These are phyloP conservation scores for Pelvicachromis taeniatus DNA, from an alignment of 2,113 vertebrate species.

Conservation along the genomic window DNA sequence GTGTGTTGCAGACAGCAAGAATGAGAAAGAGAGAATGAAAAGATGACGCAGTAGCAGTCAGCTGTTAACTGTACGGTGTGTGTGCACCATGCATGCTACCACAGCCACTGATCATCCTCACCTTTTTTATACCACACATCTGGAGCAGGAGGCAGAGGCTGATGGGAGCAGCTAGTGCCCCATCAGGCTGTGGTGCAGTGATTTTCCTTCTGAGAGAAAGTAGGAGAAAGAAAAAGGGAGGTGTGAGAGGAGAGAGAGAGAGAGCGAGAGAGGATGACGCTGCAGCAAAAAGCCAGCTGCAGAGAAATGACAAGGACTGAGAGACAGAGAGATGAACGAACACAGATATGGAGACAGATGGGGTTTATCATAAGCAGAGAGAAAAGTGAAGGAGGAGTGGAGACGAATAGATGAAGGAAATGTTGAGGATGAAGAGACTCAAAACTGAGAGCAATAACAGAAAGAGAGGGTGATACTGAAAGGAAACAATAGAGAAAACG, in stretches of 20 bases:
- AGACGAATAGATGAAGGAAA: accelerated
- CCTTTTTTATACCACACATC: conserved; percentile 19
- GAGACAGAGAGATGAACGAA: conserved; percentile 15
- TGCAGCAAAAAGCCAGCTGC: conserved; percentile 64
- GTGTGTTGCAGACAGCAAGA: not conserved
- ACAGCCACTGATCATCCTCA: not conserved
- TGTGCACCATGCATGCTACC: not conserved
- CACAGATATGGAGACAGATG: not conserved
- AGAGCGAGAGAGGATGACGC: conserved; percentile 22
- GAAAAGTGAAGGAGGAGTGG: not conserved
- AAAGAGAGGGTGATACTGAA: not conserved
- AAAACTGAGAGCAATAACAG: not conserved
- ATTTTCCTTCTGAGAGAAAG: conserved; percentile 48
- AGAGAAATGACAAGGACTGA: conserved; percentile 41
- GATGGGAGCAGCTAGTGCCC: conserved; percentile 20
- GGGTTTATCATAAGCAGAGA: not conserved
- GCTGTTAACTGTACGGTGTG: not conserved
- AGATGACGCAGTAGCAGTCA: conserved; percentile 41
- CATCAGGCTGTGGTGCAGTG: conserved; percentile 52
- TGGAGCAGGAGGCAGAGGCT: not conserved
- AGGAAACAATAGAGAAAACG: not conserved
- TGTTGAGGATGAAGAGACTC: not conserved
- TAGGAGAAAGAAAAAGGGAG: conserved; percentile 26
- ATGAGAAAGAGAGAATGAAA: not conserved
- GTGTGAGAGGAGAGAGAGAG: not conserved